Evolutionary conservation across 2,888 invertebrate species (phyloP), one percentile per base, ranked within the genome.

Genomic region (Osmoderma eremita): DNA sequence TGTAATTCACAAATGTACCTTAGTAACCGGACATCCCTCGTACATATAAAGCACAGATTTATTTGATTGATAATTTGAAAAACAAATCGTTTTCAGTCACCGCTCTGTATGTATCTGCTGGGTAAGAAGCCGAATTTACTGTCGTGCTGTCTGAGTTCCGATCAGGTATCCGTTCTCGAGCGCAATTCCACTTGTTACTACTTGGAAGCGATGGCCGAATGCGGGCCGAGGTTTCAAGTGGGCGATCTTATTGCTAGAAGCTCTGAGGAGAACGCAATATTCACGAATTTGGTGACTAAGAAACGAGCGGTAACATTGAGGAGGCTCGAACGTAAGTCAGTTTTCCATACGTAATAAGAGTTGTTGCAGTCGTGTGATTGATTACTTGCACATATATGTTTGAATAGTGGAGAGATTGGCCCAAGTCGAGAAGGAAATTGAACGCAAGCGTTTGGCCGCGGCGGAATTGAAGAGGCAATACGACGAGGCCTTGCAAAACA

Each of bases 291-390:
- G 53, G 76, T 81, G 49, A 78, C 79, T 0, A 79, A 76, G 51
- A 80, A 82, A 72, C 69, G 80, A 22, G 75, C 77, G 1, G 71
- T 72, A 1, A 80, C 81, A 2, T 72, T 82, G 53, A 75, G 72
- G 66, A 75, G 80, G 71, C 72, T 82, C 10, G 81, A 81, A 74
- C 70, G 82, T 82, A 76, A 78, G 77, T 75, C 1, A 13, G 42
- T 1, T n/a, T n/a, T n/a, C n/a, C n/a, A n/a, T n/a, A n/a, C n/a
- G n/a, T n/a, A n/a, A 20, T 18, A 5, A 4, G 5, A 24, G 24
- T 4, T 24, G 24, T 24, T 24, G 24, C 5, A 24, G 3, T 24
- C 24, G 24, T n/a, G n/a, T 4, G 24, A 24, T 24, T 24, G 5
- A 24, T 24, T 4, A 24, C 5, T 24, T 17, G 42, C 13, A 42